phyloP scores from a whole-genome alignment of 2,888 invertebrate species.

The Amphipoea lucens region DNA sequence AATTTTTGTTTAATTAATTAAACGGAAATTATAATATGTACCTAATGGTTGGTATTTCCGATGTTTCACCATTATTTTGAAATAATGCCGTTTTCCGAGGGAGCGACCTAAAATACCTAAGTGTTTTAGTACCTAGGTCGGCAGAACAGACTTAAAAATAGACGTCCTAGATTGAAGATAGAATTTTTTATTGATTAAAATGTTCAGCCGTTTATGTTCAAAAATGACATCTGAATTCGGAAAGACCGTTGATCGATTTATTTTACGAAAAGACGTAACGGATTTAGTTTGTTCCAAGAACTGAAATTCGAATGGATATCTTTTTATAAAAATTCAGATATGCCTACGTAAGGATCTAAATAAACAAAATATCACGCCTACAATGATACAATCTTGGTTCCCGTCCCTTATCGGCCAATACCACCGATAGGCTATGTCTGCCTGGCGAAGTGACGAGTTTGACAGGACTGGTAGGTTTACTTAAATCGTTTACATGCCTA shows the following conservation, averaged over 20 bases:
- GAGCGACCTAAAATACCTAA: not conserved
- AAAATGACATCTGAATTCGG: not conserved
- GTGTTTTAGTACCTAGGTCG: not conserved
- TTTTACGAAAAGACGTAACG: not conserved
- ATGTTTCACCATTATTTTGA: not conserved
- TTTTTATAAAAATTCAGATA: constrained; percentile 25
- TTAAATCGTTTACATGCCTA: constrained; percentile 26
- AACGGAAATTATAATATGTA: constrained; percentile 24
- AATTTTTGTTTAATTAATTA: constrained; percentile 26
- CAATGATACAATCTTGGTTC: constrained; percentile 39
- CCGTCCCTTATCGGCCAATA: constrained; percentile 61
- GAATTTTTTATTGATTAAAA: not conserved
- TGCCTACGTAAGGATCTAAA: constrained; percentile 15
- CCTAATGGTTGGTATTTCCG: constrained; percentile 25
- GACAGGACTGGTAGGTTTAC: constrained; percentile 38
- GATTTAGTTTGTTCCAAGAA: constrained; percentile 7
- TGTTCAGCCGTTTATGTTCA: rapidly evolving
- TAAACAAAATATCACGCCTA: constrained; percentile 43
- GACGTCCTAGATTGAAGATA: not conserved
- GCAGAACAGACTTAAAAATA: not conserved
- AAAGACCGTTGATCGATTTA: not conserved
- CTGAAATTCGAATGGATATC: constrained; percentile 19
- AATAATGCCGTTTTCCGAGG: not conserved
- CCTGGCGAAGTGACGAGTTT: constrained; percentile 32
- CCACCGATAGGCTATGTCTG: constrained; percentile 51